phyloP scores from a whole-genome alignment of 2,113 vertebrate genomes.

The Pachyramphus minor region DNA sequence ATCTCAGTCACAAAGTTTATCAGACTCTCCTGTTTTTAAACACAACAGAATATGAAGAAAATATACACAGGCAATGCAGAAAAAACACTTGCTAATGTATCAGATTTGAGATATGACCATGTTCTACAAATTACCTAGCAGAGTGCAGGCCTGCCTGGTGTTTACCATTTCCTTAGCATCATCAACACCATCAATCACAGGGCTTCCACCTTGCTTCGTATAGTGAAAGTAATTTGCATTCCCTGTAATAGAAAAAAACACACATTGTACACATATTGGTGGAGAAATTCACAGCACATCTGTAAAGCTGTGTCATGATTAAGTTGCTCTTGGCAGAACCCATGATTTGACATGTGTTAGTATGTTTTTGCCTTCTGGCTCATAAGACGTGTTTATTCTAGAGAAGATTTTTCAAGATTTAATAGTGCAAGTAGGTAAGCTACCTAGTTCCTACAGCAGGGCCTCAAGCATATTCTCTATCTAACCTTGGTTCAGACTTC shows the following conservation, averaged over 20 bases:
- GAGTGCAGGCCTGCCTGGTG: constrained; percentile 88
- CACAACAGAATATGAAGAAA: background rate
- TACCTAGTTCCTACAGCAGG: background rate
- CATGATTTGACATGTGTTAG: background rate
- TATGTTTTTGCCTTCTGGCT: background rate
- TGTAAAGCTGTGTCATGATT: background rate
- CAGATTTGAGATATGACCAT: background rate
- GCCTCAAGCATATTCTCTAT: background rate
- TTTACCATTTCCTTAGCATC: constrained; percentile 89
- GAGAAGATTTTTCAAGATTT: background rate
- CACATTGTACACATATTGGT: background rate
- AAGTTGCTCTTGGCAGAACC: background rate
- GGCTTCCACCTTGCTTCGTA: constrained; percentile 90
- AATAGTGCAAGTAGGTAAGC: background rate
- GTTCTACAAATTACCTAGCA: constrained; percentile 82
- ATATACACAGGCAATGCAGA: background rate
- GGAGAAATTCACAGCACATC: background rate
- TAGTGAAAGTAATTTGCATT: constrained; percentile 87
- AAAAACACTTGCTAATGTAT: background rate
- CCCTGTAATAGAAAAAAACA: constrained; percentile 65
- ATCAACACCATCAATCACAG: constrained; percentile 89
- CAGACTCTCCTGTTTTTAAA: background rate
- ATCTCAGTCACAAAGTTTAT: background rate
- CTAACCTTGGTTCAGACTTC: background rate
- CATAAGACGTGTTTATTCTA: background rate